Percentiles rank a stretch among this genome's conserved stretches.
These are phyloP conservation scores for Varanus komodoensis DNA, from an alignment of 2,113 vertebrate genomes.

Conservation along the genomic window DNA sequence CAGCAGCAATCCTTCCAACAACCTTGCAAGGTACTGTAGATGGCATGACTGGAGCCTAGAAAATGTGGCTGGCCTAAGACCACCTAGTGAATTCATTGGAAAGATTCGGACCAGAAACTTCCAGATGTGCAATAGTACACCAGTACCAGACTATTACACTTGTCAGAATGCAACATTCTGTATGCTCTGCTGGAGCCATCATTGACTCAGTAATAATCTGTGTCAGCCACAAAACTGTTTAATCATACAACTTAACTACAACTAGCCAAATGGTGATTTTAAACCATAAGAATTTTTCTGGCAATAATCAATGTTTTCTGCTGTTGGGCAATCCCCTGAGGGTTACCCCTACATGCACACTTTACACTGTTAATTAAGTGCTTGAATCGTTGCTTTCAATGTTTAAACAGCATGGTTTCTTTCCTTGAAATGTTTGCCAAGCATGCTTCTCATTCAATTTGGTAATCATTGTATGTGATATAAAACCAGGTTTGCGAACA, in stretches of 20 bases:
- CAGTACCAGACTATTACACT: not conserved
- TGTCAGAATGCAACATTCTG: not conserved
- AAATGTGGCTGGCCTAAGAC: not conserved
- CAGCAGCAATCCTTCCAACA: too few relatives aligned
- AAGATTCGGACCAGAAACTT: not conserved
- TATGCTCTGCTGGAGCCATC: not conserved
- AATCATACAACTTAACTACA: conserved; percentile 14
- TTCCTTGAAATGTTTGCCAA: conserved; percentile 46
- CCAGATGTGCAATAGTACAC: not conserved
- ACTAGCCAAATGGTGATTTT: conserved; percentile 24
- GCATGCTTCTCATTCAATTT: conserved; percentile 30
- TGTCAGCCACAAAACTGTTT: not conserved
- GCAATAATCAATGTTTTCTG: conserved; percentile 4
- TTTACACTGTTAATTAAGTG: conserved; percentile 53
- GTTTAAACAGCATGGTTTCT: conserved; percentile 53
- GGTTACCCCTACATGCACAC: not conserved
- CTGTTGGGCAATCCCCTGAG: not conserved
- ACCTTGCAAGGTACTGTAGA: not conserved
- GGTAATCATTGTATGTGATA: conserved; percentile 50
- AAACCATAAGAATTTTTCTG: conserved; percentile 10
- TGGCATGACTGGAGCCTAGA: not conserved
- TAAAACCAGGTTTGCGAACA: conserved; percentile 60
- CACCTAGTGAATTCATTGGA: not conserved
- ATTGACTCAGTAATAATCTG: not conserved
- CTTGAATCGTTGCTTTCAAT: conserved; percentile 28